phyloP scores from a whole-genome alignment of 2,888 invertebrate species.

The Lepidochitona cinerea region DNA sequence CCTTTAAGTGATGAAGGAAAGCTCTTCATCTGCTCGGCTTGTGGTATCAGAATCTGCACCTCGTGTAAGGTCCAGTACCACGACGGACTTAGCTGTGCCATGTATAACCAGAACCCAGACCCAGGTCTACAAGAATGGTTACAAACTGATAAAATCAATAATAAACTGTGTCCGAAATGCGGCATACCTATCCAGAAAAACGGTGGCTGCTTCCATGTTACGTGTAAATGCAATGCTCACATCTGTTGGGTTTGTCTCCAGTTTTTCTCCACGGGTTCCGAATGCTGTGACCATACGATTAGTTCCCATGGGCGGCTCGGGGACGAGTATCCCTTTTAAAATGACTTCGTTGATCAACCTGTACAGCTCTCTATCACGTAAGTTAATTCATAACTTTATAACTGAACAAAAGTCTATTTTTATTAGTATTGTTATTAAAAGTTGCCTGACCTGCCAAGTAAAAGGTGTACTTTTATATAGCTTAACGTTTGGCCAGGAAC shows the following conservation, averaged over 20 bases:
- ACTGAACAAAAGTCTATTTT: no score
- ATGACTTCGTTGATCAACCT: no score
- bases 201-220: constrained; percentile 60
- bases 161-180: constrained; percentile 58
- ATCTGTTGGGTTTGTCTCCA: constrained; percentile 61
- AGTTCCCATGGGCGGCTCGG: not conserved
- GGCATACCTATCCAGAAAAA: constrained; percentile 50
- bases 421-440: no score
- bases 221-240: constrained; percentile 48
- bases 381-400: no score
- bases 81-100: constrained; percentile 52
- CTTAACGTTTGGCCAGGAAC: no score
- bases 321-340: not conserved
- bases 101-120: constrained; percentile 35
- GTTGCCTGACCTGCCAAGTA: no score
- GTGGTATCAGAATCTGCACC: constrained; percentile 46
- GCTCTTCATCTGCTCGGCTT: constrained; percentile 43
- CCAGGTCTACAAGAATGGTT: constrained; percentile 41
- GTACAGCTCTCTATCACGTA: no score
- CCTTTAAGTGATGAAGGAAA: constrained; percentile 33
- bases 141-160: constrained; percentile 32
- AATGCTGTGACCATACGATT: constrained; percentile 49
- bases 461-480: no score
- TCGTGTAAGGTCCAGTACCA: constrained; percentile 53
- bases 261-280: constrained; percentile 23